These are phyloP conservation scores for Sogatella furcifera DNA, from an alignment of 1,140 invertebrate species.

Conservation along the genomic window DNA sequence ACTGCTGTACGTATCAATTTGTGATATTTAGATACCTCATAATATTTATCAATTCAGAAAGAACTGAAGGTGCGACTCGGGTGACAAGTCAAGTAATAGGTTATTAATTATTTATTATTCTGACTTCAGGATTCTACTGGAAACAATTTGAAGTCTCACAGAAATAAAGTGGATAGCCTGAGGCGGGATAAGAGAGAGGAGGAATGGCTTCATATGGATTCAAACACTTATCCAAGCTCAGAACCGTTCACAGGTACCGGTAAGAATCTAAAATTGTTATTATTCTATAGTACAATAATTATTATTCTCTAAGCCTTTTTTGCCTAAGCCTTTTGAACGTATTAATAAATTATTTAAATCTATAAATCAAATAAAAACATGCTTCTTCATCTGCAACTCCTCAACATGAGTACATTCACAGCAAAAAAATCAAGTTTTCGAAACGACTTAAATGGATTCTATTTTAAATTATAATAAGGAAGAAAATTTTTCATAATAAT, in stretches of 20 bases:
- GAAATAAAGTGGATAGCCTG: not conserved
- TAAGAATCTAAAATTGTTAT: not conserved
- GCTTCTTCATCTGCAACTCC: not conserved
- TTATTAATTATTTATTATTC: not conserved
- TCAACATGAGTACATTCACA: not conserved
- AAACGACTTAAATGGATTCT: too few relatives aligned
- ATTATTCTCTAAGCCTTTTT: too few relatives aligned
- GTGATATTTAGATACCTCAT: too few relatives aligned
- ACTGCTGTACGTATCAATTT: too few relatives aligned
- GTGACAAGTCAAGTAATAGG: too few relatives aligned
- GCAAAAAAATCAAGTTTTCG: not conserved
- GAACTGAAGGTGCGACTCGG: too few relatives aligned
- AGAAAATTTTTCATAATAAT: too few relatives aligned
- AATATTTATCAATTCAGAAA: too few relatives aligned
- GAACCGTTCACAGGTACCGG: not conserved
- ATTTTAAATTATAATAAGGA: too few relatives aligned
- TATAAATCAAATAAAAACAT: not conserved
- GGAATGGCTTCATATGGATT: not conserved
- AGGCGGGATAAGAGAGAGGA: not conserved
- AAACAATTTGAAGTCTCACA: not conserved
- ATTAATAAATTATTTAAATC: too few relatives aligned
- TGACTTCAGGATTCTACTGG: not conserved
- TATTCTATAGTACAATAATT: too few relatives aligned
- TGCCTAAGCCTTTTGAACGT: too few relatives aligned
- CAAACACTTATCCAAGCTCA: not conserved